Percentiles rank a stretch among this genome's conserved stretches.
Conservation (phyloP, 92 coral and sea anemone genomes). For the Virgularia gustaviana region DNA sequence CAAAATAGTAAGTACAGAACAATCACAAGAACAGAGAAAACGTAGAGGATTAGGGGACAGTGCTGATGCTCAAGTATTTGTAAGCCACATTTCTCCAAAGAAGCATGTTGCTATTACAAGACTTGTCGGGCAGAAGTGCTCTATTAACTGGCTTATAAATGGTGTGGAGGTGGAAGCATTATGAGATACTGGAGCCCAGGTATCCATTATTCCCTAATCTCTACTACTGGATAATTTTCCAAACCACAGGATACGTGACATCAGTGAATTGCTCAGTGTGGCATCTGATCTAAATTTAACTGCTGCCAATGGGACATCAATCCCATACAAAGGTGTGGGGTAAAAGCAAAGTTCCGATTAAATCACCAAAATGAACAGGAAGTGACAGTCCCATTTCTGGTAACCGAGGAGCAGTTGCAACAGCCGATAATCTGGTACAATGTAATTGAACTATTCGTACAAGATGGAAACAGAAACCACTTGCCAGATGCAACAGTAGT, state of each 20-base stretch:
- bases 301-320: constrained; percentile 74
- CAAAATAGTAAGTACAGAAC: too few species aligned
- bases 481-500: too few species aligned
- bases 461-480: too few species aligned
- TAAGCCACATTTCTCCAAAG: constrained; percentile 47
- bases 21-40: too few species aligned
- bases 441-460: constrained; percentile 59
- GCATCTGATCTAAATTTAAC: constrained; percentile 31
- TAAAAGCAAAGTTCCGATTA: constrained; percentile 53
- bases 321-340: too few species aligned
- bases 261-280: constrained; percentile 50
- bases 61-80: constrained; percentile 31
- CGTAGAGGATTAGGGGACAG: constrained; percentile 50
- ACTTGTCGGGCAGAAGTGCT: constrained; percentile 50
- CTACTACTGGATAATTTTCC: constrained; percentile 38
- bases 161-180: constrained; percentile 35
- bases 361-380: constrained; percentile 35
- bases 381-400: constrained; percentile 57
- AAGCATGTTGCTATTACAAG: constrained; percentile 49
- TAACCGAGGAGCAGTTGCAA: constrained; percentile 56
- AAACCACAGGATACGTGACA: constrained; percentile 29
- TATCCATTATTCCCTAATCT: constrained; percentile 48
- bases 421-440: constrained; percentile 67
- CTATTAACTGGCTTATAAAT: constrained; percentile 44
- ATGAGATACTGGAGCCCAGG: constrained; percentile 73